Evolutionary conservation across 2,797 vertebrate species (phyloP).

Genomic region (Microcaecilia unicolor): DNA sequence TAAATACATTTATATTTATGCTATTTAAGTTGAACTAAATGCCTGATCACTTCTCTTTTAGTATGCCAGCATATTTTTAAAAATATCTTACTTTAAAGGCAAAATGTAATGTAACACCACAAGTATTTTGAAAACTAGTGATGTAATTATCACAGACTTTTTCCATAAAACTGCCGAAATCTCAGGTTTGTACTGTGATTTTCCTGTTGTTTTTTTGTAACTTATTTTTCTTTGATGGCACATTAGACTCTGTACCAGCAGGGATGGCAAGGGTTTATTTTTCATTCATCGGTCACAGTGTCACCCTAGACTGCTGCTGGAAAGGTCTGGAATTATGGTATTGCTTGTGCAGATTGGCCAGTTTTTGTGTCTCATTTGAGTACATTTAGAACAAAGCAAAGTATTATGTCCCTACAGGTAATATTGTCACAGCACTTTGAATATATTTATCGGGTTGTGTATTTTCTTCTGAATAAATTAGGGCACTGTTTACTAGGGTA

Average conservation of each 20-base stretch:
- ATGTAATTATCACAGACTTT: conserved; percentile 36
- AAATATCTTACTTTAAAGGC: conserved; percentile 29
- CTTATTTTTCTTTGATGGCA: too few relatives aligned
- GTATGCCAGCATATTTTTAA: conserved; percentile 38
- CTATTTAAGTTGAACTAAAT: conserved; percentile 65
- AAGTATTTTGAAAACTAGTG: conserved; percentile 30
- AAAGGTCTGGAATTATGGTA: conserved; percentile 7
- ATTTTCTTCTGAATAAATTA: too few relatives aligned
- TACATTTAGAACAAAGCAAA: too few relatives aligned
- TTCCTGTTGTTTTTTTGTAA: conserved; percentile 33
- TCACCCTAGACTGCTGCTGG: conserved; percentile 3
- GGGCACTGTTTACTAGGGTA: too few relatives aligned
- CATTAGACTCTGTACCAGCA: conserved; percentile 29
- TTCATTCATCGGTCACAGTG: conserved; percentile 6
- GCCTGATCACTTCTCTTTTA: conserved; percentile 40
- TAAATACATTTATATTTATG: conserved; percentile 67
- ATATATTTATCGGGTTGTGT: too few relatives aligned
- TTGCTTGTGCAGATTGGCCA: neutral
- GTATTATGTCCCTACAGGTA: neutral
- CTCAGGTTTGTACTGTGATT: conserved; percentile 44
- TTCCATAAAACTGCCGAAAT: conserved; percentile 52
- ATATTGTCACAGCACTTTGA: neutral
- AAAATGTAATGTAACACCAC: conserved; percentile 20
- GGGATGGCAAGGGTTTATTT: too few relatives aligned
- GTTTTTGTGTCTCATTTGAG: too few relatives aligned